Conservation (phyloP, 2,888 invertebrate genomes). For the Tortricodes alternella region DNA sequence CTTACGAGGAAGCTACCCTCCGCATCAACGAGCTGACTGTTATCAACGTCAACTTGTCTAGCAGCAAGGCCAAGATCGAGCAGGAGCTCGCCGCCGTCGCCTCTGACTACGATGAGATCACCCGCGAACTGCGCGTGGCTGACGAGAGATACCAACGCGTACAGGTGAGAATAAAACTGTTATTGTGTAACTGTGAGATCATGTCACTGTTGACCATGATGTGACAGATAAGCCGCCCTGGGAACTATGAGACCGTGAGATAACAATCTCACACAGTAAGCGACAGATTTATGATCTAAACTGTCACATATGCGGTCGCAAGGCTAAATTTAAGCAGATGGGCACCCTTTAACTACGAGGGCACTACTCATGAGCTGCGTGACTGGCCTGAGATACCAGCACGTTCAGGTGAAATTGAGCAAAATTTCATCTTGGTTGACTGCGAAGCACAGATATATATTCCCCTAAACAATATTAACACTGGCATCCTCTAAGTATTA, state of each 20-base stretch:
- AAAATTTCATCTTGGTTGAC: neutral
- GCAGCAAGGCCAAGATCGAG: slow-evolving; percentile 97
- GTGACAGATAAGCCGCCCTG: too few species aligned
- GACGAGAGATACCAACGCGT: slow-evolving; percentile 98
- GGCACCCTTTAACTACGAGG: slow-evolving; percentile 96
- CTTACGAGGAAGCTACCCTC: slow-evolving; percentile 94
- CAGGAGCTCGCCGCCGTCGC: slow-evolving; percentile 95
- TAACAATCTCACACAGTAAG: too few species aligned
- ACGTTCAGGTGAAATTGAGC: slow-evolving; percentile 87
- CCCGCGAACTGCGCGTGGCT: slow-evolving; percentile 95
- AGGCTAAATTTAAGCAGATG: slow-evolving; percentile 98
- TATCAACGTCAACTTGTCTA: slow-evolving; percentile 97
- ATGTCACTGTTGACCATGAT: too few species aligned
- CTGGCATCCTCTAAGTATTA: neutral
- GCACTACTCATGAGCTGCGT: slow-evolving; percentile 98
- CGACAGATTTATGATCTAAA: too few species aligned
- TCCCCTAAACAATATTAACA: neutral
- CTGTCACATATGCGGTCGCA: too few species aligned
- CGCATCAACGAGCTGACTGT: slow-evolving; percentile 97
- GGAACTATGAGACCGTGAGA: too few species aligned
- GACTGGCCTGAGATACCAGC: slow-evolving; percentile 97
- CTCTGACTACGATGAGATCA: slow-evolving; percentile 98
- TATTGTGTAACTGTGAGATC: too few species aligned
- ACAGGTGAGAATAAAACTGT: slow-evolving; percentile 72
- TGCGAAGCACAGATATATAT: too few species aligned